phyloP scores from a whole-genome alignment of 1,140 invertebrate genomes.

The Bombus haemorrhoidalis region DNA sequence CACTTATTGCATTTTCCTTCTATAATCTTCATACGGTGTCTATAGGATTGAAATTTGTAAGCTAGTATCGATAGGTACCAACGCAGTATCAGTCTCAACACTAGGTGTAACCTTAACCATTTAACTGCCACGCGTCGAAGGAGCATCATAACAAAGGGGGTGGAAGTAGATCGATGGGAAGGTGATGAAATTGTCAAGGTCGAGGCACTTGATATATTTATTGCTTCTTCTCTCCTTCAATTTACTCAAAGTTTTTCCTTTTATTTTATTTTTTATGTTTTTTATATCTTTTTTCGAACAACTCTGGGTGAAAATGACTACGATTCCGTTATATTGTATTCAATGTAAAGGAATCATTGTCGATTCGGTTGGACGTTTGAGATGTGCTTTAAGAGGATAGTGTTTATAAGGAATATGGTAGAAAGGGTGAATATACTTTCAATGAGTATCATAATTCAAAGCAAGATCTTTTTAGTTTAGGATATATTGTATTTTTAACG shows the following conservation, averaged over 20 bases:
- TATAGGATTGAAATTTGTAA: neutral
- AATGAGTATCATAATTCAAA: neutral
- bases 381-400: neutral
- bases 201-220: constrained; percentile 9
- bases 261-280: neutral
- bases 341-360: too few relatives aligned
- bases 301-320: too few relatives aligned
- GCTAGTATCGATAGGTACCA: neutral
- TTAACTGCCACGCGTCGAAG: constrained; percentile 23
- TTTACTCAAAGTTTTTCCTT: neutral
- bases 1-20: neutral
- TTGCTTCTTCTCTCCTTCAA: neutral
- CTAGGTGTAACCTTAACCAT: constrained; percentile 38
- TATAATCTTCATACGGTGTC: too few relatives aligned
- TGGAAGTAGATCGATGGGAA: constrained; percentile 10
- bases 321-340: neutral
- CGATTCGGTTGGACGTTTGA: neutral
- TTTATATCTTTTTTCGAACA: neutral
- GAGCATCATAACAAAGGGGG: neutral
- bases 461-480: neutral
- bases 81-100: too few relatives aligned
- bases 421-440: neutral
- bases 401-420: neutral
- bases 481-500: neutral
- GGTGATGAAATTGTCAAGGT: constrained; percentile 20